Percentiles rank a stretch among this genome's conserved stretches.
phyloP scores from a whole-genome alignment of 2,797 vertebrate species.

The Mus minutoides region DNA sequence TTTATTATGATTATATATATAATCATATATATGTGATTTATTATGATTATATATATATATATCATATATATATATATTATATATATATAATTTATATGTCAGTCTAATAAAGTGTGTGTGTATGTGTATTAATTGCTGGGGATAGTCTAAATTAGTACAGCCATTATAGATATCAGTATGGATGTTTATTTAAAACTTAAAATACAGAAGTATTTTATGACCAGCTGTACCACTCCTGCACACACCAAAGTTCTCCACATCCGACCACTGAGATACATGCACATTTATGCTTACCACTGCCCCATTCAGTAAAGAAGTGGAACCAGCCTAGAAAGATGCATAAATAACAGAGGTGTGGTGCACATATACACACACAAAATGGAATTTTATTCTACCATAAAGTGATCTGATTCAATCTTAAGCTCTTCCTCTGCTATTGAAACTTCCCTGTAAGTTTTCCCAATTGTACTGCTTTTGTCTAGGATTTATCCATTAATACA shows the following conservation, averaged over 20 bases:
- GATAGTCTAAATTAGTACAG: not conserved
- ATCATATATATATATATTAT: too few relatives aligned
- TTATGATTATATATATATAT: too few relatives aligned
- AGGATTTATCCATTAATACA: constrained; percentile 6
- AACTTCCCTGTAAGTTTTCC: not conserved
- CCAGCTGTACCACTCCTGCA: not conserved
- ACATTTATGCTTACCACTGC: not conserved
- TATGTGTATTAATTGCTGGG: not conserved
- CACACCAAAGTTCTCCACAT: not conserved
- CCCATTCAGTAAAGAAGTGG: not conserved
- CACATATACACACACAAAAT: not conserved
- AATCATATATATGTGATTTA: too few relatives aligned
- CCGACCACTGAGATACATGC: not conserved
- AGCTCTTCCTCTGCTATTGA: not conserved
- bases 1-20: too few relatives aligned
- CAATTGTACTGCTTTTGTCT: not conserved
- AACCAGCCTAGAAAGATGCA: not conserved
- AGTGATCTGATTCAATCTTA: not conserved
- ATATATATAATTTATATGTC: not conserved
- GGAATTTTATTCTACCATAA: not conserved
- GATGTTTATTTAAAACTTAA: not conserved
- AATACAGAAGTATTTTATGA: not conserved
- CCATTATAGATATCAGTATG: not conserved
- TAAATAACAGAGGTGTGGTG: not conserved
- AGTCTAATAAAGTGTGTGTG: not conserved